phyloP scores from a whole-genome alignment of 2,113 vertebrate species.

The Desmodus rotundus region DNA sequence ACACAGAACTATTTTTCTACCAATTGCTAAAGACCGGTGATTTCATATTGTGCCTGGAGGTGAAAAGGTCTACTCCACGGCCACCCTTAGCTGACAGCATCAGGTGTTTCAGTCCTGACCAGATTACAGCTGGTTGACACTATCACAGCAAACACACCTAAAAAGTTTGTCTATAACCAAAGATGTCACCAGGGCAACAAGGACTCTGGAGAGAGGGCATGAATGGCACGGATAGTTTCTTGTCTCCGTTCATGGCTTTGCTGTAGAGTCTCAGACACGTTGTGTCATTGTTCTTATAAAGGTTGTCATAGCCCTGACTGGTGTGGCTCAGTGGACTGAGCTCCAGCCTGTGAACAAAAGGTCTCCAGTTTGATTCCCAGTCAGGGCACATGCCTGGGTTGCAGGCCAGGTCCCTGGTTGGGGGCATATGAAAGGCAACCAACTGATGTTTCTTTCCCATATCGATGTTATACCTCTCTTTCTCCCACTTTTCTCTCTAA shows the following conservation, averaged over 20 bases:
- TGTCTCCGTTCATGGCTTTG: background rate
- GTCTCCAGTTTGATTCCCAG: no score
- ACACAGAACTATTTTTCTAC: conserved; percentile 15
- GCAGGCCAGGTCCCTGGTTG: no score
- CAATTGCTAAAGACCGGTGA: background rate
- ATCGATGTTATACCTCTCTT: no score
- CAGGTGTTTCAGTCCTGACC: background rate
- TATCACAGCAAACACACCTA: background rate
- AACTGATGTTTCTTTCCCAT: no score
- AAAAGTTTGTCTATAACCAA: background rate
- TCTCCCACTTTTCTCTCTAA: no score
- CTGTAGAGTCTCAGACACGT: background rate
- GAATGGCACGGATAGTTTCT: fast-evolving
- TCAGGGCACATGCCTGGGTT: no score
- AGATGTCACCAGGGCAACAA: background rate
- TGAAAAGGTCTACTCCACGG: background rate
- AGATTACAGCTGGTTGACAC: background rate
- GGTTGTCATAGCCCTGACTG: background rate
- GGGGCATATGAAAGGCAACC: no score
- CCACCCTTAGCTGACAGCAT: background rate
- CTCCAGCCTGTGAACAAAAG: no score
- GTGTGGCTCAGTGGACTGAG: no score
- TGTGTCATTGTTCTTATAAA: background rate
- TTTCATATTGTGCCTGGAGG: background rate
- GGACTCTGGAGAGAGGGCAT: background rate